Evolutionary conservation across 53 echinoderm and acorn worm genomes (phyloP).

Genomic region (Stichopus horrens): DNA sequence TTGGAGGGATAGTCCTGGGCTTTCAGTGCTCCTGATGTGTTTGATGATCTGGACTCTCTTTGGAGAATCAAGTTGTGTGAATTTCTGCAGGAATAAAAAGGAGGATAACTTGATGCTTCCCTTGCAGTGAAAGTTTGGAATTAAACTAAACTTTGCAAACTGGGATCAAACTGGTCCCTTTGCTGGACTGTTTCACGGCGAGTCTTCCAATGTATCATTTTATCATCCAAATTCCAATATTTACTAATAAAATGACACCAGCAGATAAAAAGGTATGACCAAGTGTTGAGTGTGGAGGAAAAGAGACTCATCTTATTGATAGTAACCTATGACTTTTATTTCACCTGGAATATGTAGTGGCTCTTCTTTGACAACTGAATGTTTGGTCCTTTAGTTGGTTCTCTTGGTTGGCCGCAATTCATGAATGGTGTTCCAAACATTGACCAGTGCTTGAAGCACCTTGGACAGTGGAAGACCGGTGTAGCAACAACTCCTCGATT

Average conservation of each 20-base stretch:
- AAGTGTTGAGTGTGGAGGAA: no score
- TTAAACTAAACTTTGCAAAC: no score
- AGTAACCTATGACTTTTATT: not conserved
- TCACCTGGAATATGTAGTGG: constrained; percentile 65
- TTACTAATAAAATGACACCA: no score
- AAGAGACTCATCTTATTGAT: no score
- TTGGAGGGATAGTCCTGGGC: not conserved
- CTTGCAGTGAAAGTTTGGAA: no score
- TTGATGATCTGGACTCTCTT: constrained; percentile 6
- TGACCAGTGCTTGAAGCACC: constrained; percentile 87
- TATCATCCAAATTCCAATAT: no score
- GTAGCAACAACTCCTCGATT: constrained; percentile 55
- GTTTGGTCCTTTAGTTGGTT: constrained; percentile 68
- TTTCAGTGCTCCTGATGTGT: not conserved
- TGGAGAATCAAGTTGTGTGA: not conserved
- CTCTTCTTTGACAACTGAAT: constrained; percentile 60
- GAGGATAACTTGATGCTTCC: no score
- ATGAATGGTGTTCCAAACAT: constrained; percentile 55
- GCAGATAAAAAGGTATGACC: no score
- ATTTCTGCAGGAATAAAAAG: constrained; percentile 11
- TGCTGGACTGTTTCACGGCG: no score
- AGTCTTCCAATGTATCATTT: no score
- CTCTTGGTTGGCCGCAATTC: constrained; percentile 55
- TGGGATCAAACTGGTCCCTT: no score
- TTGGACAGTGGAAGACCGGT: constrained; percentile 80